Evolutionary conservation across 2,888 invertebrate genomes (phyloP).

Genomic region (Xanthorhoe designata): DNA sequence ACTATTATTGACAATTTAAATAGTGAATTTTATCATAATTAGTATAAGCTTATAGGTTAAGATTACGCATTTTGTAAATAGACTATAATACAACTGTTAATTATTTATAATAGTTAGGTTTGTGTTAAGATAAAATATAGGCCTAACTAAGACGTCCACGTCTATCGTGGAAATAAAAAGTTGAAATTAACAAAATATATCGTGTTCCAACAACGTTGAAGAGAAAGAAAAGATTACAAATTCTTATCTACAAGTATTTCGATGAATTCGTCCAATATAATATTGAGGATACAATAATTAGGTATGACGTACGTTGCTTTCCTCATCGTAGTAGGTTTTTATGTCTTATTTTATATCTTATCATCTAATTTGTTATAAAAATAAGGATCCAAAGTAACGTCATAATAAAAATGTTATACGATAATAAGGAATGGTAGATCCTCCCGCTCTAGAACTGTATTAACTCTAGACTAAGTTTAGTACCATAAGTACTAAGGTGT

Average conservation of each 20-base stretch:
- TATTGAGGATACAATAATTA: not conserved
- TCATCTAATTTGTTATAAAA: not conserved
- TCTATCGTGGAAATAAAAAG: too few species aligned
- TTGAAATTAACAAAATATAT: too few species aligned
- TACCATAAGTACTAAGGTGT: not conserved
- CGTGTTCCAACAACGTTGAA: too few species aligned
- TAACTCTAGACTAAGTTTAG: not conserved
- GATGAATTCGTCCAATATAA: too few species aligned
- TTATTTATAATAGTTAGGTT: constrained; percentile 41
- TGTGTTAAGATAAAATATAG: not conserved
- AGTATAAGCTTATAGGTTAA: constrained; percentile 2
- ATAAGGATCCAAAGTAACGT: constrained; percentile 72
- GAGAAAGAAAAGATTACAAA: too few species aligned
- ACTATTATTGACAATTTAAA: too few species aligned
- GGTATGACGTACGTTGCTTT: not conserved
- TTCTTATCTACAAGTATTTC: too few species aligned
- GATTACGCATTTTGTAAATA: constrained; percentile 45
- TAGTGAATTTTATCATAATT: not conserved
- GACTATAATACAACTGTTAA: constrained; percentile 29
- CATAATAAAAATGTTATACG: constrained; percentile 64
- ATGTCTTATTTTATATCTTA: not conserved
- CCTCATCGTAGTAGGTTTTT: not conserved
- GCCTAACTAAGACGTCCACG: not conserved
- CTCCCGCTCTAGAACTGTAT: not conserved
- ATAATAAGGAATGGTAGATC: not conserved